Base-by-base conservation (phyloP, 2,888 invertebrate species). In the Archips crataeganus region DNA sequence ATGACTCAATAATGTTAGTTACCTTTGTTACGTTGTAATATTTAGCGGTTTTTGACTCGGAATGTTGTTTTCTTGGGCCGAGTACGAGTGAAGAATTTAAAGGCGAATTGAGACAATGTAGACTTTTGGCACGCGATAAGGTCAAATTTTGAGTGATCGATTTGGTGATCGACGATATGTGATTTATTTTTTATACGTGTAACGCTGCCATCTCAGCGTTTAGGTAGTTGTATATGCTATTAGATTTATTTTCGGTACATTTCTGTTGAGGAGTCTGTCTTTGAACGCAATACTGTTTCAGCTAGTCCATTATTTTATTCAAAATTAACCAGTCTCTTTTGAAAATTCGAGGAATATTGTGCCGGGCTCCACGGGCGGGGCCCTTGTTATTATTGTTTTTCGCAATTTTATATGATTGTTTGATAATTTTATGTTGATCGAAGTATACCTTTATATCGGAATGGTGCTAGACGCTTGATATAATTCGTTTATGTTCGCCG, bases 401-500 rank as follows among this genome's bases (percentile, higher is more conserved):
- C 70, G 54, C 69, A 74, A 83, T 85, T 85, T 82, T 89, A 87
- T 89, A 85, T 87, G 87, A 87, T 90, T 88, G 91, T 84, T 93
- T 93, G 86, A 87, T 92, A 93, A 92, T 92, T 87, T 93, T 92
- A 92, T 93, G 88, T 91, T 92, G 80, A 85, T 88, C 84, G 85
- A 87, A 85, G 88, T 90, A 90, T 91, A 92, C 88, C 85, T 89
- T 84, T 91, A 90, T 92, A 92, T 93, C 88, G 84, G 89, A 93
- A 94, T 94, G 94, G 94, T 94, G 94, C 94, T 94, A 94, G 93
- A 92, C 86, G 93, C 92, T 93, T 88, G 78, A 85, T 85, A 87
- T 87, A 86, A 82, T 82, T 88, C 84, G 84, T 87, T 91, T 90
- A 84, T 88, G 71, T 91, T 91, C 84, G 86, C 88, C 82, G 81